phyloP scores from a whole-genome alignment of 1,140 invertebrate genomes.

The Drosophila pseudoobscura region DNA sequence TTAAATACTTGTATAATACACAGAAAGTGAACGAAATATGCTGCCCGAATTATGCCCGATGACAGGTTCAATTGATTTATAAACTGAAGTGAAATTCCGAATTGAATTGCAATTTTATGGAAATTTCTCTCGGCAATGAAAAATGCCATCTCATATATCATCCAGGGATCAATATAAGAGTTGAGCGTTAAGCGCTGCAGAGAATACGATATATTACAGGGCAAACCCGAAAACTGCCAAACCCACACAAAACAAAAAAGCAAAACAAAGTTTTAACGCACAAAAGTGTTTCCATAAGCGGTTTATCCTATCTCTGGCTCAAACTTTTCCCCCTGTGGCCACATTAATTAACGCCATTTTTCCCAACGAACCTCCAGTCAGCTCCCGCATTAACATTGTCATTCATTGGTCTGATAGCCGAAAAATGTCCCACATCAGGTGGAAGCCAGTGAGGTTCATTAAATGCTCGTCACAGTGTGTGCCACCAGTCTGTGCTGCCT shows the following conservation, averaged over 20 bases:
- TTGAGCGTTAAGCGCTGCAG: too few relatives aligned
- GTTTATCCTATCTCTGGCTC: too few relatives aligned
- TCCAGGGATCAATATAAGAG: too few relatives aligned
- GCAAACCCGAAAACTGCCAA: too few relatives aligned
- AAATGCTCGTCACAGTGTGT: constrained; percentile 63
- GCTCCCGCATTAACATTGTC: constrained; percentile 3
- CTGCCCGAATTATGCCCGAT: constrained; percentile 39
- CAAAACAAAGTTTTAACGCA: too few relatives aligned
- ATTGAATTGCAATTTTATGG: constrained; percentile 40
- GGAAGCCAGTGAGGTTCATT: constrained; percentile 55
- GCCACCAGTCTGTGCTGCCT: constrained; percentile 4
- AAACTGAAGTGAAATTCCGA: constrained; percentile 23
- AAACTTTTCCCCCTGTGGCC: neutral
- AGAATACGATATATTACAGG: too few relatives aligned
- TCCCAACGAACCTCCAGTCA: constrained; percentile 1
- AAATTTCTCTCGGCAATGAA: constrained; percentile 11
- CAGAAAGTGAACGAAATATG: constrained; percentile 20
- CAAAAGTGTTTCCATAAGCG: too few relatives aligned
- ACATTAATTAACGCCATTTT: constrained; percentile 43
- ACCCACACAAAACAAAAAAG: too few relatives aligned
- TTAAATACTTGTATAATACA: constrained; percentile 62
- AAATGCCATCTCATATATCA: neutral
- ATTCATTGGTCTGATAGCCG: constrained; percentile 16
- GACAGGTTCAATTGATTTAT: constrained; percentile 67
- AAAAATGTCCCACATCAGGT: constrained; percentile 32